A percentile compares a stretch with the other conserved stretches of the same genome.
Conservation (phyloP, 1,140 invertebrate species). For the Ceratitis capitata region DNA sequence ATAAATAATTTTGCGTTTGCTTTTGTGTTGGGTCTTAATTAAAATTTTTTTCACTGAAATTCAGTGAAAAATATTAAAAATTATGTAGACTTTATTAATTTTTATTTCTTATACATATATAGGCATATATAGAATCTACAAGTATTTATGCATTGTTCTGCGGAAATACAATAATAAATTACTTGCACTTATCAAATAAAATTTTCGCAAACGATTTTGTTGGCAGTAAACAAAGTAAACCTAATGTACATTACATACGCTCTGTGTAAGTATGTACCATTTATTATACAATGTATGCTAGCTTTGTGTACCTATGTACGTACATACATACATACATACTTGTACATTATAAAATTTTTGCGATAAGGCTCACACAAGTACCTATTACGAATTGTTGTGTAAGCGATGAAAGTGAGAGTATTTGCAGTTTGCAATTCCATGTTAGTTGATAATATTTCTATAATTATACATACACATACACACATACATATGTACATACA, state of each 20-base stretch:
- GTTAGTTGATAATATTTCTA: neutral
- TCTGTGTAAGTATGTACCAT: no score
- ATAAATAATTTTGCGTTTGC: no score
- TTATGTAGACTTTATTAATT: no score
- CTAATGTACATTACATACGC: neutral
- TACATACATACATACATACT: neutral
- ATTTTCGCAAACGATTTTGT: neutral
- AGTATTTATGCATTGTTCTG: neutral
- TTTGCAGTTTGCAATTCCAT: neutral
- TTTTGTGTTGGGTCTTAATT: no score
- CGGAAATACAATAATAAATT: neutral
- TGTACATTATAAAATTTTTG: neutral
- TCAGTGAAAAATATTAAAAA: no score
- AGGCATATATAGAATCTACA: neutral
- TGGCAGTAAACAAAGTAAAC: neutral
- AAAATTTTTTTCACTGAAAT: no score
- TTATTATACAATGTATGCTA: no score
- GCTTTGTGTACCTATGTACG: neutral
- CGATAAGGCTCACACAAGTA: neutral
- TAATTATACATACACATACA: neutral
- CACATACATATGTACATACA: neutral
- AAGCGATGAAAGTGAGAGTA: neutral
- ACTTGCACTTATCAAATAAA: neutral
- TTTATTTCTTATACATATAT: neutral
- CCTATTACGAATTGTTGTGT: neutral